phyloP scores from a whole-genome alignment of 2,113 vertebrate genomes.

The Mugil cephalus region DNA sequence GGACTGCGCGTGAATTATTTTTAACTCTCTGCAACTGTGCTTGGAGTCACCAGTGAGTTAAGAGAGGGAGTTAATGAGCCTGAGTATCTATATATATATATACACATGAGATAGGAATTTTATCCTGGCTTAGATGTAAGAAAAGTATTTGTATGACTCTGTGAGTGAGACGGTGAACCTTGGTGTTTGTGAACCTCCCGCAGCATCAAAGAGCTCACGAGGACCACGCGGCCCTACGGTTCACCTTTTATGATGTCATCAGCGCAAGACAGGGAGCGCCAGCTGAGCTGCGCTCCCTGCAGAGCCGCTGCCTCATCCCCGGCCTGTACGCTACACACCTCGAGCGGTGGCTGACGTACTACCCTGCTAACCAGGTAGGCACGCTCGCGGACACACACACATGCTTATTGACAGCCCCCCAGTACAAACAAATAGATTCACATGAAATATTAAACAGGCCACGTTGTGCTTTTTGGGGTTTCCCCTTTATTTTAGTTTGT shows the following conservation, averaged over 20 bases:
- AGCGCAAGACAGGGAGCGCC: constrained; percentile 88
- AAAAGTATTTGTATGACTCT: no score
- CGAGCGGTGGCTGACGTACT: constrained; percentile 93
- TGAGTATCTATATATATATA: constrained; percentile 29
- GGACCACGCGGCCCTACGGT: constrained; percentile 90
- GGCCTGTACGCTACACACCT: constrained; percentile 94
- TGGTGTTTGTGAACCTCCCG: constrained; percentile 13
- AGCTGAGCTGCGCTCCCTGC: constrained; percentile 89
- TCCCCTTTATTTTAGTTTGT: no score
- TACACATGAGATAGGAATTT: no score
- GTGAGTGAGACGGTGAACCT: background rate
- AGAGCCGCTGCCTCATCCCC: constrained; percentile 92
- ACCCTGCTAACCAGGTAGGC: constrained; percentile 92
- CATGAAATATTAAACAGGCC: no score
- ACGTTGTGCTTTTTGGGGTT: no score
- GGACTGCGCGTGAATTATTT: background rate
- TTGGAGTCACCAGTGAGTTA: background rate
- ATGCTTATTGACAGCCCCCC: no score
- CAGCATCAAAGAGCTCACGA: constrained; percentile 96
- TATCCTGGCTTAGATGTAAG: no score
- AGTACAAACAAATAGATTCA: no score
- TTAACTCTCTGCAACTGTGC: background rate
- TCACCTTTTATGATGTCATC: constrained; percentile 96
- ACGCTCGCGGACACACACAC: background rate
- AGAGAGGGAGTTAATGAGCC: constrained; percentile 24